Evolutionary conservation across 2,888 invertebrate species (phyloP).

Genomic region (Watsonalla binaria): DNA sequence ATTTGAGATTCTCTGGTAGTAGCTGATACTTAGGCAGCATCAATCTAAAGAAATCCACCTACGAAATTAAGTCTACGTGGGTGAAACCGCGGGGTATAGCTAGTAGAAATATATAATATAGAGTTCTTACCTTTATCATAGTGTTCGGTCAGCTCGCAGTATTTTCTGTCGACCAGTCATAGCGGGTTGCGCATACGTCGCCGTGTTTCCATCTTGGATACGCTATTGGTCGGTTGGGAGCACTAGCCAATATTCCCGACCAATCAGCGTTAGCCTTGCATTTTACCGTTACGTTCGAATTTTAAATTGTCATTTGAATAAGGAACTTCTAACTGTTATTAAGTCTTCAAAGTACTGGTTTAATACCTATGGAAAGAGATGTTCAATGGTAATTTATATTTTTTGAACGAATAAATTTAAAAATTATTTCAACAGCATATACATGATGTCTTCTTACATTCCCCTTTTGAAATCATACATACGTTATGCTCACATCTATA

Average conservation of each 20-base stretch:
- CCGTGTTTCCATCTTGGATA: constrained; percentile 20
- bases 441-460: no score
- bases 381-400: background rate
- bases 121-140: constrained; percentile 56
- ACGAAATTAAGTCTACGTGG: no score
- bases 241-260: constrained; percentile 18
- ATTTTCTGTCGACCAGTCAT: constrained; percentile 39
- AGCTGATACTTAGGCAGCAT: no score
- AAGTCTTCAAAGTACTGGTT: background rate
- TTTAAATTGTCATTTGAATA: constrained; percentile 9
- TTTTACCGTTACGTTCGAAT: constrained; percentile 16
- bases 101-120: background rate
- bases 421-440: no score
- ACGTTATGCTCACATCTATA: no score
- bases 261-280: constrained; percentile 27
- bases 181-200: constrained; percentile 33
- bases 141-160: constrained; percentile 44
- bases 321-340: no score
- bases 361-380: background rate
- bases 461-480: no score
- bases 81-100: no score
- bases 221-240: constrained; percentile 22
- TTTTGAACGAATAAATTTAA: no score
- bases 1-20: no score
- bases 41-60: no score